Evolutionary conservation across 2,797 vertebrate species (phyloP).

Genomic region (Pristis pectinata): DNA sequence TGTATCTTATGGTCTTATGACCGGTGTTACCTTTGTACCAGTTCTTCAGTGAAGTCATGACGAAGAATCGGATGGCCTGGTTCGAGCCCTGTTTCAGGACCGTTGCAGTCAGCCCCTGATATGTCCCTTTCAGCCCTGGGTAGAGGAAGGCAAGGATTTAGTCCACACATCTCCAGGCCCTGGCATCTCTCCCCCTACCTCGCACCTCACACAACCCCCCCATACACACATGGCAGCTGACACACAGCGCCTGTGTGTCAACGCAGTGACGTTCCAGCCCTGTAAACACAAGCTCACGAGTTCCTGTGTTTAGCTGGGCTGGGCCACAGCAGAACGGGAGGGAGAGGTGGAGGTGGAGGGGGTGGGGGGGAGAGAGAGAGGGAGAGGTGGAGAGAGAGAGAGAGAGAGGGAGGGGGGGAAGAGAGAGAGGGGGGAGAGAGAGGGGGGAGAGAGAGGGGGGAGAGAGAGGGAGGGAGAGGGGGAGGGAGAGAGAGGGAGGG

Average conservation of each 20-base stretch:
- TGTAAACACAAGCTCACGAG: no score
- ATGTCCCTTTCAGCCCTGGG: constrained; percentile 81
- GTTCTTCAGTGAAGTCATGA: constrained; percentile 91
- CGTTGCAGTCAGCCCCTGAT: constrained; percentile 88
- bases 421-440: neutral
- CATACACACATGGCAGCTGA: no score
- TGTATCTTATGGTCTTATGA: no score
- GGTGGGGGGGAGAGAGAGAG: neutral
- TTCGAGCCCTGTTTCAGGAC: constrained; percentile 93
- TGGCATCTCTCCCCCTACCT: neutral
- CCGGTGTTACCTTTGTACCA: constrained; percentile 83
- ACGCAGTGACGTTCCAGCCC: no score
- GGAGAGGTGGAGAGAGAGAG: neutral
- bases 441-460: no score
- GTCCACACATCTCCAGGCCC: neutral
- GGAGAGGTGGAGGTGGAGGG: neutral
- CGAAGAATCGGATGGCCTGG: constrained; percentile 93
- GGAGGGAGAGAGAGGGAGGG: no score
- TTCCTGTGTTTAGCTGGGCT: no score
- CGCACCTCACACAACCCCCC: no score
- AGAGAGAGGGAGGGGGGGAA: neutral
- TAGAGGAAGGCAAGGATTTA: neutral
- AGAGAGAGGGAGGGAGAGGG: no score
- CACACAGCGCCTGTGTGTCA: no score
- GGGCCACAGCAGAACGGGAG: neutral